These are phyloP conservation scores for Eupeodes latifasciatus DNA, from an alignment of 2,888 invertebrate genomes.

Conservation along the genomic window DNA sequence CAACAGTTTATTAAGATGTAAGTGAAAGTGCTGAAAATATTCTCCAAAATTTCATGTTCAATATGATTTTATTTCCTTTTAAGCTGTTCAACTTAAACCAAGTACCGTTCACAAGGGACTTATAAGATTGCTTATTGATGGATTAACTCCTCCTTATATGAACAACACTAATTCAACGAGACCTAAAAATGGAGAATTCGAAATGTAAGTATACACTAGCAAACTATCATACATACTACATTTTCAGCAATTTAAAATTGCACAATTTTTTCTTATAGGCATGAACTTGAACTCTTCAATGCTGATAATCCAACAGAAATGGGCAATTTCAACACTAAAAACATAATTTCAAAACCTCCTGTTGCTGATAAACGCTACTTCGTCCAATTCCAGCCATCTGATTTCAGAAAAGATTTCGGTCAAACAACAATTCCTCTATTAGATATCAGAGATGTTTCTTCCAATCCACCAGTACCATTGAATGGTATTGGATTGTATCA, in stretches of 20 bases:
- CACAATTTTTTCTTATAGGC: neutral
- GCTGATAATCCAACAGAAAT: slow-evolving; percentile 5
- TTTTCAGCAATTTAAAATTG: too few relatives aligned
- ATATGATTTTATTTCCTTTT: neutral
- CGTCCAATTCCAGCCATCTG: slow-evolving; percentile 8
- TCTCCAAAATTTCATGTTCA: too few relatives aligned
- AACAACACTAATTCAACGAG: neutral
- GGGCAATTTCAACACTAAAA: neutral
- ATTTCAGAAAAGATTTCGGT: slow-evolving; percentile 20
- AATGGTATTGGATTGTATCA: slow-evolving; percentile 17
- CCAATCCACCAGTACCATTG: slow-evolving; percentile 18
- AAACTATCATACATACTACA: too few relatives aligned
- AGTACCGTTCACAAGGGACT: neutral
- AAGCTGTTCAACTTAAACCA: slow-evolving; percentile 1
- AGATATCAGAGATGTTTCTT: neutral
- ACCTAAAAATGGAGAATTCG: neutral
- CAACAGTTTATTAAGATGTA: slow-evolving; percentile 3
- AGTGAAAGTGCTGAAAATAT: neutral
- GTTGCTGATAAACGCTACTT: neutral
- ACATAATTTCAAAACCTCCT: neutral
- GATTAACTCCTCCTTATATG: neutral
- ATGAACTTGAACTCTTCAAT: neutral
- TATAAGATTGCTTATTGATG: neutral
- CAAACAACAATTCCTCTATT: neutral
- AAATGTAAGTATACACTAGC: neutral